Percentiles rank a stretch among this genome's conserved stretches.
Conservation (phyloP, 2,888 invertebrate genomes). For the Palloptera scutellata region DNA sequence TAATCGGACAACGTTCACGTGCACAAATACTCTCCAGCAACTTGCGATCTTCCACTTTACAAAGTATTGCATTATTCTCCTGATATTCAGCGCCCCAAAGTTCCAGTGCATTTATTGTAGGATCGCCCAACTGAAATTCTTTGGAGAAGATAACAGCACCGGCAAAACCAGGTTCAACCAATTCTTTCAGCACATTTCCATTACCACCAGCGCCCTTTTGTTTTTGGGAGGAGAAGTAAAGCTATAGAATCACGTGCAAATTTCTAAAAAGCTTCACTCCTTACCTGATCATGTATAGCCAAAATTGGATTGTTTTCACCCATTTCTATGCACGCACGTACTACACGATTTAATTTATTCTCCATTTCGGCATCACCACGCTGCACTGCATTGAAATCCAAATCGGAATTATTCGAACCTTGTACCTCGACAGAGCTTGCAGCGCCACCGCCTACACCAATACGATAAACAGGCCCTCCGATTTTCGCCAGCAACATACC, state of each 20-base stretch:
- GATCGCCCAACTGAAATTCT: conserved; percentile 91
- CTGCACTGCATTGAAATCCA: conserved; percentile 97
- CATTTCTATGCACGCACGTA: conserved; percentile 90
- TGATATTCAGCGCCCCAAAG: conserved; percentile 99
- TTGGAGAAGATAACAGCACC: conserved; percentile 91
- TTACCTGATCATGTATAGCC: conserved; percentile 92
- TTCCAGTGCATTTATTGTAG: conserved; percentile 90
- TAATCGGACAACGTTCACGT: conserved; percentile 91
- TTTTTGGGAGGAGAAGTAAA: not conserved
- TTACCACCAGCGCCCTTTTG: conserved; percentile 94
- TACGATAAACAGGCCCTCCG: conserved; percentile 96
- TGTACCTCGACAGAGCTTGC: conserved; percentile 96
- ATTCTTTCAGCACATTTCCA: conserved; percentile 95
- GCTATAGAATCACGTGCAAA: conserved; percentile 1
- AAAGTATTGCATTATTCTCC: conserved; percentile 91
- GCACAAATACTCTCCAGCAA: conserved; percentile 77
- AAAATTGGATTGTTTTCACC: conserved; percentile 83
- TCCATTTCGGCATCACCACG: conserved; percentile 97
- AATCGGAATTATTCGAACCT: conserved; percentile 82
- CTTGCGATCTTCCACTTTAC: conserved; percentile 71
- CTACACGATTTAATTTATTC: conserved; percentile 92
- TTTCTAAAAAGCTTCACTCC: not conserved
- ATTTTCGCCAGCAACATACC: conserved; percentile 94
- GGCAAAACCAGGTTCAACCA: conserved; percentile 83
- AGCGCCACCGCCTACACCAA: conserved; percentile 98